phyloP scores from a whole-genome alignment of 2,113 vertebrate genomes.

The Sylvilagus bachmani region DNA sequence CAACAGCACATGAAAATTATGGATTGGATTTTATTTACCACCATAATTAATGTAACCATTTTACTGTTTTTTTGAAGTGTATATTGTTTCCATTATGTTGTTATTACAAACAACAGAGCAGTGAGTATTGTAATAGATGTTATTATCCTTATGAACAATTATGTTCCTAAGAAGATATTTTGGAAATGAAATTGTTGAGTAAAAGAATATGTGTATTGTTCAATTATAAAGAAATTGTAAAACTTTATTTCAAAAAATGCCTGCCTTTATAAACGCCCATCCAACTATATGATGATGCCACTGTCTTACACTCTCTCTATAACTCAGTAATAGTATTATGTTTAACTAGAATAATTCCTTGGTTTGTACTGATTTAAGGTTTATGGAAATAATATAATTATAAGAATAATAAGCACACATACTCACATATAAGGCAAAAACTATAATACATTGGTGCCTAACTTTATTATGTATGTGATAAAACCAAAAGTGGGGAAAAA shows the following conservation, averaged over 20 bases:
- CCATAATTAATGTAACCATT: background rate
- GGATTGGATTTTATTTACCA: background rate
- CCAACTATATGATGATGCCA: background rate
- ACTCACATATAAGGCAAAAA: background rate
- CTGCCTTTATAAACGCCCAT: background rate
- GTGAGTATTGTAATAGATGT: background rate
- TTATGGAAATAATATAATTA: background rate
- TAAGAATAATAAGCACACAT: background rate
- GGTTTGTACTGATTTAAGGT: slow-evolving; percentile 29
- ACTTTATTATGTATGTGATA: background rate
- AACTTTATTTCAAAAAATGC: background rate
- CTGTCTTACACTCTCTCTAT: background rate
- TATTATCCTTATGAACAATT: background rate
- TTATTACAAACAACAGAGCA: background rate
- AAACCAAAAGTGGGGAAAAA: background rate
- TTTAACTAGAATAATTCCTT: background rate
- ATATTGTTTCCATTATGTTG: background rate
- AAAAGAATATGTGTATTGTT: slow-evolving; percentile 37
- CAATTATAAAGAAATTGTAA: slow-evolving; percentile 47
- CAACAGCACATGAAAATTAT: background rate
- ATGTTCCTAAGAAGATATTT: background rate
- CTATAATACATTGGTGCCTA: background rate
- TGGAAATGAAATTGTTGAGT: slow-evolving; percentile 43
- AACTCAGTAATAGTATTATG: background rate
- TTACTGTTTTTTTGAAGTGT: background rate